These are phyloP conservation scores for Opisthocomus hoazin DNA, from an alignment of 2,113 vertebrate genomes.

Conservation along the genomic window DNA sequence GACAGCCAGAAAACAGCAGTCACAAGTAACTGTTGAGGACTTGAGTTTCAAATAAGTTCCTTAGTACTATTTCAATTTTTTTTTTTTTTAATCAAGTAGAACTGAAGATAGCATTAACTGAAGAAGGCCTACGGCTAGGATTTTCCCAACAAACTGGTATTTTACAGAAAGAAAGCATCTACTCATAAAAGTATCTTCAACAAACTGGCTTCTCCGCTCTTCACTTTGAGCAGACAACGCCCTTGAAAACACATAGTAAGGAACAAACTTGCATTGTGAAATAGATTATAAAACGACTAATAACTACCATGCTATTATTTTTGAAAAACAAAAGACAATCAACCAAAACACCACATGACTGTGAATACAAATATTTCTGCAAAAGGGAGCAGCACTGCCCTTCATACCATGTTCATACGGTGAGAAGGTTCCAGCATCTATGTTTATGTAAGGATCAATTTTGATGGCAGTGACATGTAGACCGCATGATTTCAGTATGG, in stretches of 20 bases:
- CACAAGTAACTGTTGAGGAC: neutral
- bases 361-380: neutral
- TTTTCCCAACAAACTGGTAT: neutral
- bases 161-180: neutral
- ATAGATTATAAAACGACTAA: neutral
- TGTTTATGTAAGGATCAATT: constrained; percentile 81
- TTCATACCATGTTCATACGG: constrained; percentile 76
- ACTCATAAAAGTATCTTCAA: neutral
- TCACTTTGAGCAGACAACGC: neutral
- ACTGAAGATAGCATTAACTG: neutral
- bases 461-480: constrained; percentile 80
- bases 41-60: neutral
- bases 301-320: neutral
- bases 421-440: constrained; percentile 80
- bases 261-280: neutral
- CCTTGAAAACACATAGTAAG: neutral
- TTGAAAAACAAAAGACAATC: neutral
- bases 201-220: neutral
- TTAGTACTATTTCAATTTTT: neutral
- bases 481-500: constrained; percentile 77
- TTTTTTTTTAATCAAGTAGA: neutral
- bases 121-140: neutral
- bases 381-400: neutral
- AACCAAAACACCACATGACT: neutral
- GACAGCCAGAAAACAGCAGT: neutral